Evolutionary conservation across 1,140 invertebrate genomes (phyloP), one percentile per base, ranked within the genome.

Genomic region (Venturia canescens): DNA sequence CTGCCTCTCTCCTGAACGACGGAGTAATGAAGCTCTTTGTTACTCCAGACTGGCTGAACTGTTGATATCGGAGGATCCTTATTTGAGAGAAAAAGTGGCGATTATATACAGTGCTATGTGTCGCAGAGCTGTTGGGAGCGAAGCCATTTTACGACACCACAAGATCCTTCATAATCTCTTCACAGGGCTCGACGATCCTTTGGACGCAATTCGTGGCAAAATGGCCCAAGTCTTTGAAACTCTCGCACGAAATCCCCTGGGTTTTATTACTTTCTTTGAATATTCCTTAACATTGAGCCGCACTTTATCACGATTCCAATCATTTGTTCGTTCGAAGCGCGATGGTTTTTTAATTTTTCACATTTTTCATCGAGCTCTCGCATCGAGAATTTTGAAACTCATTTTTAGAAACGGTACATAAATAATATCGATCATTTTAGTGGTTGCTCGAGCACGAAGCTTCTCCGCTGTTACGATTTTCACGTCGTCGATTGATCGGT

Each of bases 31-130:
- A n/a, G n/a, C n/a, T 21, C 6, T 53, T 53, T 53, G 16, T 63
- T 23, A 23, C 13, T 26, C 6, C 50, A 87, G 87, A 23, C 79
- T 89, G n/a, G 53, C 67, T 26, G 75, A 82, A 53, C 79, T 87
- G 57, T 72, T 85, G 77, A 38, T 79, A n/a, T 84, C 83, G 16
- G 72, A 85, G 0, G 88, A 88, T 75, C 29, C 85, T 50, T 86
- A 86, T 74, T 60, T 88, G 26, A 77, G 86, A 31, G 85, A 87
- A 71, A 83, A 79, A 83, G 82, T 83, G 21, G 84, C 84, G 6
- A 83, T 82, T 67, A 71, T 83, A 34, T 87, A 80, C 31, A 81
- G 76, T 34, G 84, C 83, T 75, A 85, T 88, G 60, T 80, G 85
- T 0, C 83, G 78, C 34, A 84, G 86, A 71, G 76, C 79, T 2